Evolutionary conservation across 2,888 invertebrate species (phyloP).

Genomic region (Melinaea marsaeus): DNA sequence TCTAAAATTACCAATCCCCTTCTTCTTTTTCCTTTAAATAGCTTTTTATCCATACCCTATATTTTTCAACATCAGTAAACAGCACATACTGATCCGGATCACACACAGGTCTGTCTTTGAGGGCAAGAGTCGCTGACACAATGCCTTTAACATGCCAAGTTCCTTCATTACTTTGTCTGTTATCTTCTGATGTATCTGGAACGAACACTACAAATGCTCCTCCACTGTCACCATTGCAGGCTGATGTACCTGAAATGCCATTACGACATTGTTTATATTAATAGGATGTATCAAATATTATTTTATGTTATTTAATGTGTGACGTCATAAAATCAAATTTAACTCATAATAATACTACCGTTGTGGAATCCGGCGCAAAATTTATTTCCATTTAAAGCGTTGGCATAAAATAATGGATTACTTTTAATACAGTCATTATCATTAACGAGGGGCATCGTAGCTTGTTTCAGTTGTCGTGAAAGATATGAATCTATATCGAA

Average conservation of each 20-base stretch:
- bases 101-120: slow-evolving; percentile 46
- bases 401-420: too few species aligned
- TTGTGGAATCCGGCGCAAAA: too few species aligned
- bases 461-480: slow-evolving; percentile 34
- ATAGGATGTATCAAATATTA: background rate
- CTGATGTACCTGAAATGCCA: slow-evolving; percentile 18
- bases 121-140: slow-evolving; percentile 42
- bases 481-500: slow-evolving; percentile 36
- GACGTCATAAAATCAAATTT: background rate
- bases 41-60: slow-evolving; percentile 41
- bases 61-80: slow-evolving; percentile 60
- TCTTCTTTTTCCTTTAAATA: slow-evolving; percentile 3
- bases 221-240: slow-evolving; percentile 24
- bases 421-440: too few species aligned
- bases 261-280: background rate
- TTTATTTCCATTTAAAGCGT: too few species aligned
- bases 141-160: slow-evolving; percentile 48
- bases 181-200: slow-evolving; percentile 12
- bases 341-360: slow-evolving; percentile 22
- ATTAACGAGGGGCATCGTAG: too few species aligned
- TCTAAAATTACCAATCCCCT: background rate
- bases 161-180: slow-evolving; percentile 27
- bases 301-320: background rate
- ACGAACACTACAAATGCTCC: slow-evolving; percentile 18
- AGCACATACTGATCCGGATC: slow-evolving; percentile 61